Percentiles rank a stretch among this genome's conserved stretches.
These are phyloP conservation scores for Sinella curviseta DNA, from an alignment of 1,140 invertebrate species.

Conservation along the genomic window DNA sequence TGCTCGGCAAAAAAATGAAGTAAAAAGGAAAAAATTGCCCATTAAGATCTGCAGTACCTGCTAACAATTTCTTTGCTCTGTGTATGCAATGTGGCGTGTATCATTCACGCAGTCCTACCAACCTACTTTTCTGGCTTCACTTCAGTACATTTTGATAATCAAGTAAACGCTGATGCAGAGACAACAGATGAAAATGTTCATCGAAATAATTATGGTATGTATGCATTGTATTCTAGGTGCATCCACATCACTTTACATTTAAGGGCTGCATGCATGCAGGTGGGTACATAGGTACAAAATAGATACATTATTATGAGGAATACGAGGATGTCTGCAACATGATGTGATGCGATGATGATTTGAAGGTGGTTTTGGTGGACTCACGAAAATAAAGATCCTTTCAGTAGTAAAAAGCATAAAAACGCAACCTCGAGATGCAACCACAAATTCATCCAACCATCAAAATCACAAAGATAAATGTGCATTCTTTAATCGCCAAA, in stretches of 20 bases:
- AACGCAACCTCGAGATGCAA: background rate
- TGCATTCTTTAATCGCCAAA: background rate
- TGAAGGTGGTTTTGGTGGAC: constrained; percentile 10
- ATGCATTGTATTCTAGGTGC: no score
- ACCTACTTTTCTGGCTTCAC: constrained; percentile 7
- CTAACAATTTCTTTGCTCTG: no score
- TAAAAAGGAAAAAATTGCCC: no score
- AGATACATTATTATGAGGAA: background rate
- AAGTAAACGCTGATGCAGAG: background rate
- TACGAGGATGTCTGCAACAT: background rate
- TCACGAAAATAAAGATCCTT: background rate
- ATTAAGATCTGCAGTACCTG: no score
- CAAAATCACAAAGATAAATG: background rate
- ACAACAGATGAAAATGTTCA: no score
- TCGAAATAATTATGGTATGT: no score
- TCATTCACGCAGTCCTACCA: no score
- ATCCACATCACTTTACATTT: no score
- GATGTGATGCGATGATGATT: background rate
- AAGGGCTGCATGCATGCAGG: no score
- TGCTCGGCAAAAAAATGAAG: no score
- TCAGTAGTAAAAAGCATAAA: background rate
- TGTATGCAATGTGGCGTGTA: no score
- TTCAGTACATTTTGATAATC: background rate
- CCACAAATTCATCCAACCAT: constrained; percentile 6
- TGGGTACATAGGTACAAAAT: no score